A percentile compares a stretch with the other conserved stretches of the same genome.
Evolutionary conservation across 2,113 vertebrate genomes (phyloP).

Genomic region (Pristiophorus japonicus): DNA sequence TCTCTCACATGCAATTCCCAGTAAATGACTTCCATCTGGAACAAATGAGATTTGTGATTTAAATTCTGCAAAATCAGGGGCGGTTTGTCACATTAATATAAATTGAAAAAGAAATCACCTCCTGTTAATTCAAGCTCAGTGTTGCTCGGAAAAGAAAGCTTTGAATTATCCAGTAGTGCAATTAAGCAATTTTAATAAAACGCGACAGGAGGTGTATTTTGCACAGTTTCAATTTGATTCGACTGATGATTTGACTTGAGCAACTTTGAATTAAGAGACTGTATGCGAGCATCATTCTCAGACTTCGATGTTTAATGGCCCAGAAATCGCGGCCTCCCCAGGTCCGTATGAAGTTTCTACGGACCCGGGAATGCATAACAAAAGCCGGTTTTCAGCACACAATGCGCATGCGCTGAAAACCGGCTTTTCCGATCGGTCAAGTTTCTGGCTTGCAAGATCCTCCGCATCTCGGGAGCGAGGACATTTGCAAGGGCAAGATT

Average conservation of each 20-base stretch:
- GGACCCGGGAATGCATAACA: no score
- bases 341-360: no score
- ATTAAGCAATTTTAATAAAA: constrained; percentile 23
- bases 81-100: not conserved
- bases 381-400: no score
- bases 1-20: not conserved
- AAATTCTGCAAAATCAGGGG: not conserved
- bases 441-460: no score
- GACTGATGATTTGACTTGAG: not conserved
- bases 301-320: not conserved
- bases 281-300: not conserved
- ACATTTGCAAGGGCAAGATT: no score
- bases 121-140: not conserved
- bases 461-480: no score
- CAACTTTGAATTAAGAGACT: not conserved
- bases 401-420: no score
- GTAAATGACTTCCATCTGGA: not conserved
- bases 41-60: constrained; percentile 15
- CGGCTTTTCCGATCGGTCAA: no score
- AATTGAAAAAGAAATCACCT: not conserved
- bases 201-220: not conserved
- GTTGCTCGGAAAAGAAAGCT: not conserved
- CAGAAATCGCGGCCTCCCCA: no score
- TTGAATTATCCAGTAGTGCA: not conserved
- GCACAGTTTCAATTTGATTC: not conserved